Percentiles rank a stretch among this genome's conserved stretches.
These are phyloP conservation scores for Nephrocerus scutellatus DNA, from an alignment of 2,888 invertebrate genomes.

Conservation along the genomic window DNA sequence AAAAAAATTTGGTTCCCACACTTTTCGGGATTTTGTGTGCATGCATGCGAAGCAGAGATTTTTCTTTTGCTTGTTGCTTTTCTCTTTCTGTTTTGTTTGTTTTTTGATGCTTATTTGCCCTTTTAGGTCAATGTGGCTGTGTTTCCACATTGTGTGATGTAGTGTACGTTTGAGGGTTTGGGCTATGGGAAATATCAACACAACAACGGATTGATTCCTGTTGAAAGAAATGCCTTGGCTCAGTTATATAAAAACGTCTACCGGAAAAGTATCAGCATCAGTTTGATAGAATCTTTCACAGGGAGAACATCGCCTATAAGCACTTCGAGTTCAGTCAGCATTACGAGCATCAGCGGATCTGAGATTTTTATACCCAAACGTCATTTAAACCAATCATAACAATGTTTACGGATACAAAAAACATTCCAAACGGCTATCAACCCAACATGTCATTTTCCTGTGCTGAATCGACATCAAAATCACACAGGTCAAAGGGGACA, in stretches of 20 bases:
- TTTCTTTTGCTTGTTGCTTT: too few relatives aligned
- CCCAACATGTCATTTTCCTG: slow-evolving; percentile 13
- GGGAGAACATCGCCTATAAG: slow-evolving; percentile 27
- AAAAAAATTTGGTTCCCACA: slow-evolving; percentile 30
- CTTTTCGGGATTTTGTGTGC: slow-evolving; percentile 23
- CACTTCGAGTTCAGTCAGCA: background rate
- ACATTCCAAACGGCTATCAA: slow-evolving; percentile 29
- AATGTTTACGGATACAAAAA: slow-evolving; percentile 44
- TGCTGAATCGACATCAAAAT: slow-evolving; percentile 7
- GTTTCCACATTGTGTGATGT: too few relatives aligned
- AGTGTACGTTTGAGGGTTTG: slow-evolving; percentile 28
- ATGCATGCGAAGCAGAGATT: too few relatives aligned
- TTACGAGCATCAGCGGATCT: too few relatives aligned
- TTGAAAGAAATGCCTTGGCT: too few relatives aligned
- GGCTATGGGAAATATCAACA: slow-evolving; percentile 43
- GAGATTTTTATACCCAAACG: slow-evolving; percentile 14
- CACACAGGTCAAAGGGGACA: slow-evolving; percentile 26
- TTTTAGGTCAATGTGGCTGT: slow-evolving; percentile 19
- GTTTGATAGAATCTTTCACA: slow-evolving; percentile 40
- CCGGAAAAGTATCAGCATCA: slow-evolving; percentile 43
- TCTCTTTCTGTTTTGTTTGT: too few relatives aligned
- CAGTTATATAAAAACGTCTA: slow-evolving; percentile 44
- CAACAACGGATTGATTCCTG: too few relatives aligned
- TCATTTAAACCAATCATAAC: slow-evolving; percentile 1
- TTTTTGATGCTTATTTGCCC: slow-evolving; percentile 6